A percentile compares a stretch with the other conserved stretches of the same genome.
Conservation (phyloP, 2,888 invertebrate genomes). For the Microdon myrmicae region DNA sequence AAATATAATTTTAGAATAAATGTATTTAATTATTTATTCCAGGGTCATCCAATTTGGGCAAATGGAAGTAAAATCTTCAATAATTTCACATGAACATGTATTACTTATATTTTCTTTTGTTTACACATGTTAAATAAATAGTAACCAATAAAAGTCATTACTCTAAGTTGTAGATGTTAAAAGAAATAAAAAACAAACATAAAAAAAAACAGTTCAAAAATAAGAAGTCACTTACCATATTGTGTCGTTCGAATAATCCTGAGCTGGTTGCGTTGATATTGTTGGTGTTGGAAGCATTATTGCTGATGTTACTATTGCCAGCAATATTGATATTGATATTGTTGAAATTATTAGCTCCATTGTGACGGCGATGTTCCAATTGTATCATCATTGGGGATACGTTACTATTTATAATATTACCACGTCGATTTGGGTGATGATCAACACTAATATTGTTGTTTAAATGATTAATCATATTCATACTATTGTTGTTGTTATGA, state of each 20-base stretch:
- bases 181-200: too few relatives aligned
- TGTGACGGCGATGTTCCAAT: conserved; percentile 43
- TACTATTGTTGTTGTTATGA: conserved; percentile 41
- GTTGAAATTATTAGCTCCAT: conserved; percentile 39
- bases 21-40: too few relatives aligned
- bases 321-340: conserved; percentile 20
- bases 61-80: too few relatives aligned
- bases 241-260: conserved; percentile 60
- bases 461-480: conserved; percentile 23
- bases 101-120: too few relatives aligned
- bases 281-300: conserved; percentile 47
- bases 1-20: too few relatives aligned
- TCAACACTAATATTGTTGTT: conserved; percentile 42
- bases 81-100: too few relatives aligned
- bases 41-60: too few relatives aligned
- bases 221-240: conserved; percentile 54
- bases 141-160: too few relatives aligned
- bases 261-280: conserved; percentile 57
- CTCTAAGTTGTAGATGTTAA: too few relatives aligned
- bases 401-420: conserved; percentile 40
- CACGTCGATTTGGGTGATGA: conserved; percentile 48
- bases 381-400: conserved; percentile 37
- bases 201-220: too few relatives aligned
- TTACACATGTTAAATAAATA: too few relatives aligned
- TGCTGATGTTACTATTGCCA: conserved; percentile 44